Conservation (phyloP, 1,140 invertebrate species). For the Neoseiulus cucumeris region DNA sequence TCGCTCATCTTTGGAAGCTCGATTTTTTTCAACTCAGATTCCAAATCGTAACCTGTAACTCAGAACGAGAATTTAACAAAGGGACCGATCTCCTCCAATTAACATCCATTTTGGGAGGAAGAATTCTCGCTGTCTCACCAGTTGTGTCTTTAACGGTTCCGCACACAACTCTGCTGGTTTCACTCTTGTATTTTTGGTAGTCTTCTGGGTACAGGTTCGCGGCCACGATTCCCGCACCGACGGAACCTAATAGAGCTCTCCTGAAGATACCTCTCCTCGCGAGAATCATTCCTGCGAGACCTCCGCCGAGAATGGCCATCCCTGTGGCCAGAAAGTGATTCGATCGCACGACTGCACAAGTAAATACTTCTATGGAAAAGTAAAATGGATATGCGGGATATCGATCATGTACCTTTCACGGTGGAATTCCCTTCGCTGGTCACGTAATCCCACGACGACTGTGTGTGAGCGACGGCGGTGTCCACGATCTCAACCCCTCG, state of each 20-base stretch:
- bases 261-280: not conserved
- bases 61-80: not conserved
- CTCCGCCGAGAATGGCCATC: not conserved
- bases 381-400: no score
- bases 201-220: not conserved
- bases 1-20: not conserved
- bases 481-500: not conserved
- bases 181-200: not conserved
- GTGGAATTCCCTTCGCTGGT: slow-evolving; percentile 1
- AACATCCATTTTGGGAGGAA: not conserved
- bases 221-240: not conserved
- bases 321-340: not conserved
- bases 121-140: not conserved
- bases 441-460: not conserved
- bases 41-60: not conserved
- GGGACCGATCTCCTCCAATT: no score
- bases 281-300: not conserved
- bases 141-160: not conserved
- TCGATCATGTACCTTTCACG: not conserved
- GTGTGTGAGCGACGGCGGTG: not conserved
- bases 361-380: no score
- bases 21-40: not conserved
- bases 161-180: not conserved
- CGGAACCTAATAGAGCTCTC: not conserved
- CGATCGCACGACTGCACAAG: no score